Base-by-base conservation (phyloP, 1,140 invertebrate genomes). In the Papilio aristodemus region DNA sequence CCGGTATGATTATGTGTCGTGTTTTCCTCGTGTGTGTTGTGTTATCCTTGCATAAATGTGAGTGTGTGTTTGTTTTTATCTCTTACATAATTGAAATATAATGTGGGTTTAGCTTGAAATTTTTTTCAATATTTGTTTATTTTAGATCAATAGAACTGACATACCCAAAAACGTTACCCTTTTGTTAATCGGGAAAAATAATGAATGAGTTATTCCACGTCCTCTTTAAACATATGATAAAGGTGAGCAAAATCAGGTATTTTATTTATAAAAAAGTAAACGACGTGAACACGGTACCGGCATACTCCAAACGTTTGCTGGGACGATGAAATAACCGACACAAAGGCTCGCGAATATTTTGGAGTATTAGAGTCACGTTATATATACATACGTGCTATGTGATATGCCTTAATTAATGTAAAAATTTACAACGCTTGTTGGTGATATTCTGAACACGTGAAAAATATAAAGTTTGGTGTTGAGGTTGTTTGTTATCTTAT, bases 291-390 rank as follows among this genome's bases (percentile, higher is more conserved):
- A 11, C 46, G 3, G 17, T 10, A 9, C 1, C 11, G 43, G 43
- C 13, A 46, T 46, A 17, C 46, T 54, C 19, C 11, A 54, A 54
- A 9, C 19, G 46, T 50, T 50, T 7, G n/a, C n/a, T n/a, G 22
- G 19, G 17, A 46, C n/a, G 19, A 25, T 54, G 4, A 25, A 54
- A 54, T 54, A 25, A 54, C 46, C 17, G 46, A 9, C 19, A 54
- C 46, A 54, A 54, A 54, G 46, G 46, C 46, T 22, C 19, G 46
- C 46, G 19, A 54, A 54, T 54, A 46, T 25, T 54, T 54, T 54
- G 46, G 19, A 54, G 46, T 54, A 54, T 10, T 8, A 19, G 9
- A 10, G 19, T 54, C 17, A 54, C 46, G 46, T 54, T 19, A 54
- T 19, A 32, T 32, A 22, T 19, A 54, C 46, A 10, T 22, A 10